Percentiles rank a stretch among this genome's conserved stretches.
Evolutionary conservation across 2,113 vertebrate genomes (phyloP).

Genomic region (Prunella fulvescens): DNA sequence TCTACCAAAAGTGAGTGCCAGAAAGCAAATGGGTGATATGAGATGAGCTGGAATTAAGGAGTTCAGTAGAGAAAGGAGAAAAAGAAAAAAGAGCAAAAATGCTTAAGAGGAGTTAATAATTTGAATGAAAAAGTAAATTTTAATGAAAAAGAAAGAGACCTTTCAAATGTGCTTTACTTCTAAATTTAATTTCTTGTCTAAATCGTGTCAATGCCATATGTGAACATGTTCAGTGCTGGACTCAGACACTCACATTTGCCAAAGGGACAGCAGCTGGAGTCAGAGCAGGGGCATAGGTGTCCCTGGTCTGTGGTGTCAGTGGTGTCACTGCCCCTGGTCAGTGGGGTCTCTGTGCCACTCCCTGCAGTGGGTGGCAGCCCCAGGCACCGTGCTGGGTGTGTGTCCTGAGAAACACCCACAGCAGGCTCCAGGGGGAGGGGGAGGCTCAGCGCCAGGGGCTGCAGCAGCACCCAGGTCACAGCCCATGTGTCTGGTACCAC

Average conservation of each 20-base stretch:
- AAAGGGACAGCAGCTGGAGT: background rate
- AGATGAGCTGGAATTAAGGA: background rate
- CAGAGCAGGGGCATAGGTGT: fast-evolving
- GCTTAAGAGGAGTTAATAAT: background rate
- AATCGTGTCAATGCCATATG: fast-evolving
- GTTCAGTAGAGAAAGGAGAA: background rate
- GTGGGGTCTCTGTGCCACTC: background rate
- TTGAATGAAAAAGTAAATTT: background rate
- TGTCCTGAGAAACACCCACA: background rate
- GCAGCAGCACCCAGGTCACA: background rate
- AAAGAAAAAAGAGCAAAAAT: background rate
- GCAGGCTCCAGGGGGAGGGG: background rate
- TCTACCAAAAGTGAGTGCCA: background rate
- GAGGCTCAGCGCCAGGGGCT: background rate
- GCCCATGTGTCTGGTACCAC: too few relatives aligned
- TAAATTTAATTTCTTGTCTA: background rate
- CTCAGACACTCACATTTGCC: background rate
- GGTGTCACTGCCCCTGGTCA: too few relatives aligned
- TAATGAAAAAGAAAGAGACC: background rate
- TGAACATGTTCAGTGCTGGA: background rate
- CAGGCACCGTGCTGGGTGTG: background rate
- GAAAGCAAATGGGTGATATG: background rate
- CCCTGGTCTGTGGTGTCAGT: background rate
- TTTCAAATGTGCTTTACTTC: background rate
- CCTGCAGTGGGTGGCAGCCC: background rate